Conservation (phyloP, 64 coral and sea anemone genomes). For the Trachythela sp. region DNA sequence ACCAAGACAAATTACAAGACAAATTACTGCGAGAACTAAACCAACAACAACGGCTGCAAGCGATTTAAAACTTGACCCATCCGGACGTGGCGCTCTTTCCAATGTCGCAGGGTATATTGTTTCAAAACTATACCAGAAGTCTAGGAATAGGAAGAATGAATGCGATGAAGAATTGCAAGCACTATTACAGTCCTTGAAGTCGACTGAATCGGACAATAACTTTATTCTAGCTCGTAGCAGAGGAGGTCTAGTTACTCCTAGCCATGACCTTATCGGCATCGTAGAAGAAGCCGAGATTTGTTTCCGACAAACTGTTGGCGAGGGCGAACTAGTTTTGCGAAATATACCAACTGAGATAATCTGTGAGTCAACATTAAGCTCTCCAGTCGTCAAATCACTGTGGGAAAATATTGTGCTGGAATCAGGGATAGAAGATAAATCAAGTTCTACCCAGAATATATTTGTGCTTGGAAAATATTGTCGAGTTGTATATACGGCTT, state of each 20-base stretch:
- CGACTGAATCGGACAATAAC: not conserved
- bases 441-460: not conserved
- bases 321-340: not conserved
- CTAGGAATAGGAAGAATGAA: not conserved
- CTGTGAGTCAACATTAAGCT: not conserved
- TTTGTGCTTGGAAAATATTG: constrained; percentile 2
- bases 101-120: constrained; percentile 5
- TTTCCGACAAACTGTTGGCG: not conserved
- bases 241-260: not conserved
- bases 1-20: too few species aligned
- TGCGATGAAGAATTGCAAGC: not conserved
- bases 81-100: not conserved
- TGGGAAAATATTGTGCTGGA: not conserved
- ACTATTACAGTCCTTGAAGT: not conserved
- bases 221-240: not conserved
- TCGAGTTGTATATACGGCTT: constrained; percentile 1
- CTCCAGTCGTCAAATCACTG: not conserved
- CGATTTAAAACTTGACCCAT: not conserved
- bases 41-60: not conserved
- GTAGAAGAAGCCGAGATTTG: constrained; percentile 10
- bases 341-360: not conserved
- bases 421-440: not conserved
- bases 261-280: not conserved
- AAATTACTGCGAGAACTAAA: not conserved
- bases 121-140: not conserved